Evolutionary conservation across 2,113 vertebrate species (phyloP).

Genomic region (sheep (Ovis aries)): ARS-UI_Ramb_v3.0 NC_056069.1:61923501-61924000

Average conservation of each 20-base stretch:
- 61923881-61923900: not conserved
- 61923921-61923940: not conserved
- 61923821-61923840: not conserved
- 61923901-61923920: not conserved
- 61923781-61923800: not conserved
- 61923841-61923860: not conserved
- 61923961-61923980: not conserved
- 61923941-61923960: not conserved
- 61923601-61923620: not conserved
- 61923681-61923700: not conserved
- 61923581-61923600: not conserved
- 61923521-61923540: not conserved
- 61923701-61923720: not conserved
- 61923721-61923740: not conserved
- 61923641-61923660: not conserved
- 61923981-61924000: not conserved
- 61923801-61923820: not conserved
- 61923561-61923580: not conserved
- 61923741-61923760: not conserved
- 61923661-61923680: not conserved
- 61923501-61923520: not conserved
- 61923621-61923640: not conserved
- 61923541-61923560: not conserved
- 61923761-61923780: not conserved
- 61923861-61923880: not conserved